Conservation (phyloP, 2,113 vertebrate species). For the Psilopsiagon aurifrons region DNA sequence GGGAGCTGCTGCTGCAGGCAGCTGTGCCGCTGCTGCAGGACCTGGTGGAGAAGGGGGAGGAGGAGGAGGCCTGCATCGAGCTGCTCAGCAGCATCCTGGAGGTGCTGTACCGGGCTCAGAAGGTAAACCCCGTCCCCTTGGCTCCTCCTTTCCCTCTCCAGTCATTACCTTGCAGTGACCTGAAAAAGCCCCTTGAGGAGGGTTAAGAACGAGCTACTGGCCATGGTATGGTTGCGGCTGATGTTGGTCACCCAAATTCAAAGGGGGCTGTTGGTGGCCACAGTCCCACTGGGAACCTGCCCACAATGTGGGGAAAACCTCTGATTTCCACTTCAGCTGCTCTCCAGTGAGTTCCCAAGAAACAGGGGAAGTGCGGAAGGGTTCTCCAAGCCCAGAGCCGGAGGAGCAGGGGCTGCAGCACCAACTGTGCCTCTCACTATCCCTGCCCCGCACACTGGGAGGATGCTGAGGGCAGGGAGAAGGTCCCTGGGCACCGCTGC, state of each 20-base stretch:
- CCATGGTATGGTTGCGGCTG: fast-evolving
- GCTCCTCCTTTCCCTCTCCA: not conserved
- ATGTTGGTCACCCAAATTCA: fast-evolving
- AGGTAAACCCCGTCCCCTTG: not conserved
- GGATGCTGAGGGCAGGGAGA: not conserved
- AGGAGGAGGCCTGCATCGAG: constrained; percentile 50
- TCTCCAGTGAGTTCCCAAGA: not conserved
- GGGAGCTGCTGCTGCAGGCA: constrained; percentile 44
- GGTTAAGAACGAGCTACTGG: not conserved
- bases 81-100: constrained; percentile 70
- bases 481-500: not conserved
- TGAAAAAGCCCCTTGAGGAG: fast-evolving
- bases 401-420: not conserved
- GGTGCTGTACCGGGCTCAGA: constrained; percentile 46
- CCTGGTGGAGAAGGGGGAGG: constrained; percentile 25
- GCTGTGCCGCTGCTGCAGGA: constrained; percentile 22
- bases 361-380: not conserved
- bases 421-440: not conserved
- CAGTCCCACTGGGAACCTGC: not conserved
- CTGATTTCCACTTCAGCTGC: not conserved
- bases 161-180: not conserved
- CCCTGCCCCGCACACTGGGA: not conserved
- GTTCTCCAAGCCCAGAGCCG: not conserved
- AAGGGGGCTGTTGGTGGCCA: not conserved
- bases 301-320: not conserved